phyloP scores from a whole-genome alignment of 2,113 vertebrate species.

The Pandion haliaetus region DNA sequence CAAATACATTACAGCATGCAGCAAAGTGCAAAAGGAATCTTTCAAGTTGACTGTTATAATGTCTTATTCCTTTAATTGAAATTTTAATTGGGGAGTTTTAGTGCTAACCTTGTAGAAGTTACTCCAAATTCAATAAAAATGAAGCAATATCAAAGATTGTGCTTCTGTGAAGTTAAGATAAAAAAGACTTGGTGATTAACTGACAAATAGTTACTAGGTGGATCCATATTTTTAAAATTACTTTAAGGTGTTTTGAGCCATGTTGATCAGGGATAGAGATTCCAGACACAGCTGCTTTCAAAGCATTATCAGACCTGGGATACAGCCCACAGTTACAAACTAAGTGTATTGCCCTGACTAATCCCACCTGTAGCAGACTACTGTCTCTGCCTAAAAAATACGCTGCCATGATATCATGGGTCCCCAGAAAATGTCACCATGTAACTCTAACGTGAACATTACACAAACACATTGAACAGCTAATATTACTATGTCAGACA shows the following conservation, averaged over 20 bases:
- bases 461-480: neutral
- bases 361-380: neutral
- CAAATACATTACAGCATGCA: neutral
- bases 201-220: neutral
- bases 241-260: neutral
- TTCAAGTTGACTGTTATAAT: neutral
- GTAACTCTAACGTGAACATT: neutral
- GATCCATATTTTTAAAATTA: neutral
- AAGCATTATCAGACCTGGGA: neutral
- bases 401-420: neutral
- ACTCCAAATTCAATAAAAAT: neutral
- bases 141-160: neutral
- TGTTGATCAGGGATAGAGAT: neutral
- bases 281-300: neutral
- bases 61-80: conserved; percentile 11
- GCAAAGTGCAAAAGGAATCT: neutral
- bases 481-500: neutral
- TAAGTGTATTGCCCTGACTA: neutral
- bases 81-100: conserved; percentile 2
- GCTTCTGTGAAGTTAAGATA: neutral
- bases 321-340: neutral
- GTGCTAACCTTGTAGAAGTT: neutral
- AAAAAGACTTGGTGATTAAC: neutral
- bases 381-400: neutral
- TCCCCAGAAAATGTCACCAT: neutral